Evolutionary conservation across 2,113 vertebrate species (phyloP).

Genomic region (Tringa solitaria): DNA sequence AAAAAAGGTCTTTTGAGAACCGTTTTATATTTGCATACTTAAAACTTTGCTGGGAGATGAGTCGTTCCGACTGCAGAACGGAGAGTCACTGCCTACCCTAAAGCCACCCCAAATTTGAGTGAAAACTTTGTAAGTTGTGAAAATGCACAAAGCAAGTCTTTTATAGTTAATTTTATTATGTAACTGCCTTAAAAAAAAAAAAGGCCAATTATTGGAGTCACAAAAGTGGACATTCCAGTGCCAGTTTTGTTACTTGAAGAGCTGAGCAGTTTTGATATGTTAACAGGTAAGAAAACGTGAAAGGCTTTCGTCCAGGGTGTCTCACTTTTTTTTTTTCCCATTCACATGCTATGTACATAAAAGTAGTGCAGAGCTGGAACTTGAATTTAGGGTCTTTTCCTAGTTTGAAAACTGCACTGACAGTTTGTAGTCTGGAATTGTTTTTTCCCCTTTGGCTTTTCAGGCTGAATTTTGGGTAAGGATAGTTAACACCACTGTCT

Average conservation of each 20-base stretch:
- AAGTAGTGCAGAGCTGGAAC: background rate
- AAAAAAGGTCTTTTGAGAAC: no score
- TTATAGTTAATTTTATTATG: background rate
- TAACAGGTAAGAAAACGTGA: background rate
- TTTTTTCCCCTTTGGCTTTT: background rate
- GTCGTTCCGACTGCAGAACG: fast-evolving
- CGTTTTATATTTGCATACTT: background rate
- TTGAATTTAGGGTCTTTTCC: background rate
- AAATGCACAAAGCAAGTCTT: background rate
- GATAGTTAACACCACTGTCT: background rate
- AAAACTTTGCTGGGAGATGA: background rate
- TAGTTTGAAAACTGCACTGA: background rate
- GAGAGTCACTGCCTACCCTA: background rate
- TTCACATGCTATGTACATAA: background rate
- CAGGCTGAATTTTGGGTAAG: background rate
- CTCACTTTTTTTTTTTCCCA: background rate
- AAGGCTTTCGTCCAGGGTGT: background rate
- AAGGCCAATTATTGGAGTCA: background rate
- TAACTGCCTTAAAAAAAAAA: background rate
- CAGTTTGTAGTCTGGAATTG: background rate
- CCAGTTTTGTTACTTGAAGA: background rate
- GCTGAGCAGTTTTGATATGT: background rate
- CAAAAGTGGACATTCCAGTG: background rate
- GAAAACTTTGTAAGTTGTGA: background rate
- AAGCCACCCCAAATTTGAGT: background rate